phyloP scores from a whole-genome alignment of 1,140 invertebrate genomes.

The Physella acuta region DNA sequence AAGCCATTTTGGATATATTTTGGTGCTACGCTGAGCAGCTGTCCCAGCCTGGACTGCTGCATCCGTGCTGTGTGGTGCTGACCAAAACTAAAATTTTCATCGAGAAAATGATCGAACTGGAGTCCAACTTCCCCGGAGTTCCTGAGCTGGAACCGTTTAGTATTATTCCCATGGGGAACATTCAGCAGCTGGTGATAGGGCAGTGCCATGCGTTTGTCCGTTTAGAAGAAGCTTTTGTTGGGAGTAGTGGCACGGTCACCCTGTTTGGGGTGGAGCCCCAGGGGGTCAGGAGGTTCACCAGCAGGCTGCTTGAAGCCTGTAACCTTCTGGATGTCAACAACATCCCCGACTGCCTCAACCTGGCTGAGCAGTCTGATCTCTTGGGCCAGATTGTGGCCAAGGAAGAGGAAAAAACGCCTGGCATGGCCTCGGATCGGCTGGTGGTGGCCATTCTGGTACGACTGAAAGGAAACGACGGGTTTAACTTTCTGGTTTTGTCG shows the following conservation, averaged over 20 bases:
- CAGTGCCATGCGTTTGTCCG: conserved; percentile 47
- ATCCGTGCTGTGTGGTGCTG: conserved; percentile 49
- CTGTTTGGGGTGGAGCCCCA: conserved; percentile 43
- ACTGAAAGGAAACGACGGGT: conserved; percentile 18
- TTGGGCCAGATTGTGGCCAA: conserved; percentile 37
- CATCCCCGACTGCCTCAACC: conserved; percentile 37
- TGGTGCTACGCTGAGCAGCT: conserved; percentile 53
- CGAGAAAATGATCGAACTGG: conserved; percentile 38
- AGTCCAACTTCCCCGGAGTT: conserved; percentile 36
- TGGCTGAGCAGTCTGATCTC: conserved; percentile 40
- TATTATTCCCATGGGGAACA: conserved; percentile 48
- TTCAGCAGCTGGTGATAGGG: conserved; percentile 51
- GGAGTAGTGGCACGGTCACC: conserved; percentile 47
- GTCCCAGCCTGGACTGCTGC: conserved; percentile 31
- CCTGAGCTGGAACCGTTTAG: conserved; percentile 46
- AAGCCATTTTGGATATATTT: conserved; percentile 43
- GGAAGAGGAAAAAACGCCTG: conserved; percentile 43
- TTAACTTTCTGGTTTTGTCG: conserved; percentile 42
- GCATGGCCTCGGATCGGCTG: conserved; percentile 41
- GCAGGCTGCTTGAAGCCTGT: conserved; percentile 26
- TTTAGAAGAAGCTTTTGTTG: conserved; percentile 54
- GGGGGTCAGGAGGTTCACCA: conserved; percentile 42
- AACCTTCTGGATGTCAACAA: conserved; percentile 13
- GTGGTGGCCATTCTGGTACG: conserved; percentile 35
- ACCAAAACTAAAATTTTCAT: conserved; percentile 52